Conservation (phyloP, 2,113 vertebrate species). For the Campylomormyrus numenius region DNA sequence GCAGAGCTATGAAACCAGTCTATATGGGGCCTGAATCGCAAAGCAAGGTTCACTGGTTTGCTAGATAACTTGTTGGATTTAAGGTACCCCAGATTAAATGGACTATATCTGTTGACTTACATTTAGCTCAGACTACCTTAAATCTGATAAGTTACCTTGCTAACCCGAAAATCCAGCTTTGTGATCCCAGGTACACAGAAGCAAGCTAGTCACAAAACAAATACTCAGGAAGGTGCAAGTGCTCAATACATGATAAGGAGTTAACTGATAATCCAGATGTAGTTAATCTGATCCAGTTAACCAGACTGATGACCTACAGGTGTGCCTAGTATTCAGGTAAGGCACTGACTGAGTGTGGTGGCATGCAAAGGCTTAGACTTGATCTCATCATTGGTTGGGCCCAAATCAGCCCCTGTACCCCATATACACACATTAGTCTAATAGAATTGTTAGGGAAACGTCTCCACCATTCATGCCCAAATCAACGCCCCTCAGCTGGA, state of each 20-base stretch:
- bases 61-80: background rate
- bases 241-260: background rate
- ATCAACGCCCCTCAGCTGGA: background rate
- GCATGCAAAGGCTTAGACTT: background rate
- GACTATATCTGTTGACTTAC: background rate
- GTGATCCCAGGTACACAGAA: background rate
- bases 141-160: background rate
- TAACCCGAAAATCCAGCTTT: background rate
- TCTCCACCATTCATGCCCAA: background rate
- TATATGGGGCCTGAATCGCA: background rate
- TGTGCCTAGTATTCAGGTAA: background rate
- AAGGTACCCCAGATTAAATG: background rate
- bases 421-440: background rate
- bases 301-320: background rate
- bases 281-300: background rate
- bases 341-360: background rate
- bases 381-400: background rate
- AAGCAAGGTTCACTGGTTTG: background rate
- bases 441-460: background rate
- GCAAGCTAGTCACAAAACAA: background rate
- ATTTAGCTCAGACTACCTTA: background rate
- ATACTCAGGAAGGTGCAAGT: background rate
- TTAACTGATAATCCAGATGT: background rate
- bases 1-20: background rate
- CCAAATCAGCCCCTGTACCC: background rate